Evolutionary conservation across 1,140 invertebrate genomes (phyloP).

Genomic region (Hypsibius dujardini): DNA sequence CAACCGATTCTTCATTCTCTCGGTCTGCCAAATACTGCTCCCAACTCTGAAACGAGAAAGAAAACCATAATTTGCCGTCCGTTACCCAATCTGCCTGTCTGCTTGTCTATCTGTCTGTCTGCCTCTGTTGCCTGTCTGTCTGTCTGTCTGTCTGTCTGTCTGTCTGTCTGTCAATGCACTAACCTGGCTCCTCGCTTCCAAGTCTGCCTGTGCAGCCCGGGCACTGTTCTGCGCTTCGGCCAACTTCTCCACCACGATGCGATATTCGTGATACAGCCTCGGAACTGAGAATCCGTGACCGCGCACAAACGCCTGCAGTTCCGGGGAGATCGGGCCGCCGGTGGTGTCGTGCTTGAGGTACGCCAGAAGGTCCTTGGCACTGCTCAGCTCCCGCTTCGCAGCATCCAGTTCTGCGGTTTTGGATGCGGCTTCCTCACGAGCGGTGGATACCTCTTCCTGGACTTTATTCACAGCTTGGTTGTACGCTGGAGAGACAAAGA

Average conservation of each 20-base stretch:
- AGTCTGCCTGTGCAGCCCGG: not conserved
- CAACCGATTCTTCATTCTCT: not conserved
- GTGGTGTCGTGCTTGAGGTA: not conserved
- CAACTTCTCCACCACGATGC: not conserved
- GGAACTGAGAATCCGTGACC: not conserved
- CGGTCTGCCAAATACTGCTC: not conserved
- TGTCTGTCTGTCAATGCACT: not conserved
- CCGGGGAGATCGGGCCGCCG: not conserved
- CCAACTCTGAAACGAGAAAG: not conserved
- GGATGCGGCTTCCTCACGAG: no score
- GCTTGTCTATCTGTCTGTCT: not conserved
- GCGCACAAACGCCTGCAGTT: not conserved
- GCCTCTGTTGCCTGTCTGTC: not conserved
- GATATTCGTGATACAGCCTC: conserved; percentile 7
- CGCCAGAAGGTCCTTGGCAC: not conserved
- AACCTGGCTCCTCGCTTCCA: not conserved
- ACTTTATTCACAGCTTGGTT: no score
- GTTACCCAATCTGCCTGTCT: not conserved
- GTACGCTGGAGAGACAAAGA: no score
- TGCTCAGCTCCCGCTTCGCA: not conserved
- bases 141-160: not conserved
- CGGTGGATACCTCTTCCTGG: no score
- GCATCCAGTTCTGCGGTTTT: no score
- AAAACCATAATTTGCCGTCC: not conserved
- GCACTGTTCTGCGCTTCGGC: not conserved